Evolutionary conservation across 2,888 invertebrate species (phyloP).

Genomic region (Beris chalybata): DNA sequence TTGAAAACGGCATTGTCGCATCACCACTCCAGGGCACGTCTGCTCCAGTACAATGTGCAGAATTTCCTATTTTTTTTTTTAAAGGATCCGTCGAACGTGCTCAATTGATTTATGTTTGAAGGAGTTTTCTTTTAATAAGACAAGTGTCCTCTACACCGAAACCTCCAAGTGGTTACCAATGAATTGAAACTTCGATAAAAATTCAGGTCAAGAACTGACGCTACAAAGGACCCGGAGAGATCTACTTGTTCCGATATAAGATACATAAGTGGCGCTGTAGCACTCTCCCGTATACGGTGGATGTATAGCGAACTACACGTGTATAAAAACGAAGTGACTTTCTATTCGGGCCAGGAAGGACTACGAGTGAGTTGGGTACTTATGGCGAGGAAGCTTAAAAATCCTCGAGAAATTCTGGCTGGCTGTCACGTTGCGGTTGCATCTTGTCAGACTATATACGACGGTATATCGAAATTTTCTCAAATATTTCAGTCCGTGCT

Average conservation of each 20-base stretch:
- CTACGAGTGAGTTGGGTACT: conserved; percentile 3
- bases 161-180: conserved; percentile 30
- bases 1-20: conserved; percentile 25
- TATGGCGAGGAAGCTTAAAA: neutral
- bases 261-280: conserved; percentile 1
- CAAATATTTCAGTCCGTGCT: conserved; percentile 12
- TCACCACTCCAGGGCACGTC: conserved; percentile 1
- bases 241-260: conserved; percentile 17
- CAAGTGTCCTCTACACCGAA: conserved; percentile 23
- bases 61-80: conserved; percentile 10
- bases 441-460: neutral
- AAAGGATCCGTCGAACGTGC: conserved; percentile 33
- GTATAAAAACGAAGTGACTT: neutral
- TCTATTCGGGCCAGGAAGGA: neutral
- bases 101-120: conserved; percentile 36
- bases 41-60: too few species aligned
- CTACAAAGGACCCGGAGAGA: conserved; percentile 15
- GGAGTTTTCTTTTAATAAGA: conserved; percentile 36
- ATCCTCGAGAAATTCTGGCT: neutral
- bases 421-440: neutral
- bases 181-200: conserved; percentile 15
- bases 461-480: neutral
- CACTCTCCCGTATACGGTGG: neutral
- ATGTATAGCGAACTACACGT: too few species aligned
- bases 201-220: conserved; percentile 28